Conservation (phyloP, 1,140 invertebrate genomes). For the Diorhabda carinulata region DNA sequence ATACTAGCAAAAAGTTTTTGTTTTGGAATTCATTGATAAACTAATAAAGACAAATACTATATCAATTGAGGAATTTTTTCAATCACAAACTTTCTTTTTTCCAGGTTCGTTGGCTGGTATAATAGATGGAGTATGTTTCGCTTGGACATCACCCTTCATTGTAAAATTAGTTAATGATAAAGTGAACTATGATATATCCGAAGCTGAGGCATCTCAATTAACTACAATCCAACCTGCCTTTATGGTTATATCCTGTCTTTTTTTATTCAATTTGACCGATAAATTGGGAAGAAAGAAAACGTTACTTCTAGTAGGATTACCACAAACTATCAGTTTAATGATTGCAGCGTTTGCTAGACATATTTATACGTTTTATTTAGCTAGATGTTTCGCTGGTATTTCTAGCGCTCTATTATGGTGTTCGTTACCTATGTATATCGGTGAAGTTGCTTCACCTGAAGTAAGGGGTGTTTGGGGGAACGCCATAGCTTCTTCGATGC, state of each 20-base stretch:
- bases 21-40: too few species aligned
- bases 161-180: conserved; percentile 15
- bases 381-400: not conserved
- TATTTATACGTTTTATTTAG: not conserved
- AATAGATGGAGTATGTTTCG: conserved; percentile 5
- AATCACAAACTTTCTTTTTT: not conserved
- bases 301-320: not conserved
- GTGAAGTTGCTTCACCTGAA: conserved; percentile 61
- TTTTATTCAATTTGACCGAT: not conserved
- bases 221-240: not conserved
- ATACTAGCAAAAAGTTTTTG: too few species aligned
- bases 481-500: conserved; percentile 49
- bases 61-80: too few species aligned
- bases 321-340: not conserved
- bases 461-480: conserved; percentile 57
- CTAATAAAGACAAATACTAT: too few species aligned
- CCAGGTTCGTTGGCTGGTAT: conserved; percentile 8
- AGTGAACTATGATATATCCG: conserved; percentile 15
- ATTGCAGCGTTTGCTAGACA: not conserved
- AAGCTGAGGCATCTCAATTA: conserved; percentile 16
- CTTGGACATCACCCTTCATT: conserved; percentile 17
- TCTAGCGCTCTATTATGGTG: not conserved
- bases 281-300: not conserved
- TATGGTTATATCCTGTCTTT: not conserved
- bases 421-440: conserved; percentile 55